Conservation (phyloP, 1,140 invertebrate genomes). For the Brachionus koreanus region DNA sequence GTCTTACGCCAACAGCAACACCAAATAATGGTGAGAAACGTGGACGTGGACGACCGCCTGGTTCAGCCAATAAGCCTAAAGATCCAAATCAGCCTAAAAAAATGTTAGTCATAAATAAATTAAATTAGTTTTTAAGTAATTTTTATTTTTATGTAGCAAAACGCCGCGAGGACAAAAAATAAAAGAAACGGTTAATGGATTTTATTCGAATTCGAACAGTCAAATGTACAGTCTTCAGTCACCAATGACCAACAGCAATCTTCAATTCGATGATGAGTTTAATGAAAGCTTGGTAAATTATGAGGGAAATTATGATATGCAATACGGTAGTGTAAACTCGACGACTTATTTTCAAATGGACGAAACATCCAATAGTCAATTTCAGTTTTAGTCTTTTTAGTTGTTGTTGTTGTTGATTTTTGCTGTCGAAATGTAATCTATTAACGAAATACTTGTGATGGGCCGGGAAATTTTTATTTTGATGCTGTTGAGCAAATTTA, state of each 20-base stretch:
- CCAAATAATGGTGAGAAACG: slow-evolving; percentile 6
- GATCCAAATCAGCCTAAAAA: not conserved
- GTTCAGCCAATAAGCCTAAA: slow-evolving; percentile 28
- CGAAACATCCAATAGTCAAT: slow-evolving; percentile 30
- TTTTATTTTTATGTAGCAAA: not conserved
- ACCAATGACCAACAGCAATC: slow-evolving; percentile 8
- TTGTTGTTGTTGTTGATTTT: not conserved
- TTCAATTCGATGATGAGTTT: not conserved
- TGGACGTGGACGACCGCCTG: slow-evolving; percentile 27
- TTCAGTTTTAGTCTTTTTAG: slow-evolving; percentile 7
- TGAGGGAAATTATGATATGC: not conserved
- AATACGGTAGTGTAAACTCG: not conserved
- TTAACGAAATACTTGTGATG: not conserved
- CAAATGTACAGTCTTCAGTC: slow-evolving; percentile 26
- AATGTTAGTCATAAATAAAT: not conserved
- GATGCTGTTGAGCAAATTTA: not conserved
- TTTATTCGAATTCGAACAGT: slow-evolving; percentile 14
- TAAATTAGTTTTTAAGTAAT: not conserved
- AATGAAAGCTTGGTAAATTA: not conserved
- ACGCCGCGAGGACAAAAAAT: not conserved
- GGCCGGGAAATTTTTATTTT: not conserved
- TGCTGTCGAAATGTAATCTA: not conserved
- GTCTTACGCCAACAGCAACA: not conserved
- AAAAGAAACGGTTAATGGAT: not conserved
- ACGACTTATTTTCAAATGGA: not conserved